Percentiles rank a stretch among this genome's conserved stretches.
Conservation (phyloP, 2,113 vertebrate species). For the Galeopterus variegatus region DNA sequence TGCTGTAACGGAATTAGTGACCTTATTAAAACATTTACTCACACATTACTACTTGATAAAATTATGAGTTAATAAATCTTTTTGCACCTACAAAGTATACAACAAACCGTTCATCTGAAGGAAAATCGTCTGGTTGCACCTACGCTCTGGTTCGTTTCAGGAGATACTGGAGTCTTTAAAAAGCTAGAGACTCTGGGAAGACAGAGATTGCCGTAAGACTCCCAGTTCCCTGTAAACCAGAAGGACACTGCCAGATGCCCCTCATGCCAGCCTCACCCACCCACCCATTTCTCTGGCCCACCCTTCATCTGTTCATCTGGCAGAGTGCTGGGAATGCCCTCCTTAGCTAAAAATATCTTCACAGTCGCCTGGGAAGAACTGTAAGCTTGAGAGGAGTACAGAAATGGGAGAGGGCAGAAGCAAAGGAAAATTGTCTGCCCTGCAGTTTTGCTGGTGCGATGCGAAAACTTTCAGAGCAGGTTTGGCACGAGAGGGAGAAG, state of each 20-base stretch:
- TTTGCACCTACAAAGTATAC: conserved; percentile 68
- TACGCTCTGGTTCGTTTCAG: conserved; percentile 36
- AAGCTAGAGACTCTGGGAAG: conserved; percentile 19
- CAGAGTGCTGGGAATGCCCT: conserved; percentile 1
- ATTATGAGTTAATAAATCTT: conserved; percentile 78
- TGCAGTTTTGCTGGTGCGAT: background rate
- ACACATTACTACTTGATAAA: conserved; percentile 80
- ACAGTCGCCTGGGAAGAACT: background rate
- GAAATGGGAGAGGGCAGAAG: background rate
- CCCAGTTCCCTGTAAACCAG: background rate
- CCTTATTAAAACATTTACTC: conserved; percentile 81
- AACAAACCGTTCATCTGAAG: conserved; percentile 67
- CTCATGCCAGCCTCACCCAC: background rate
- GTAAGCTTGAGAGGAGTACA: background rate
- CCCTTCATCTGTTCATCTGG: background rate
- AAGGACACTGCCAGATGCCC: background rate
- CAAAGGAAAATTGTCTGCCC: background rate
- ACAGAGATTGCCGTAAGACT: background rate
- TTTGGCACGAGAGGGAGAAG: background rate
- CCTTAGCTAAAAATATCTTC: conserved; percentile 13
- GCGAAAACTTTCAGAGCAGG: background rate
- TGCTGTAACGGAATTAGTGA: conserved; percentile 74
- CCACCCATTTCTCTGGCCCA: background rate
- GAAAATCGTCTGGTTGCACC: conserved; percentile 11
- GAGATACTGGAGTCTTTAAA: background rate